Conservation (phyloP, 1,140 invertebrate genomes). For the Tetragnatha versicolor region DNA sequence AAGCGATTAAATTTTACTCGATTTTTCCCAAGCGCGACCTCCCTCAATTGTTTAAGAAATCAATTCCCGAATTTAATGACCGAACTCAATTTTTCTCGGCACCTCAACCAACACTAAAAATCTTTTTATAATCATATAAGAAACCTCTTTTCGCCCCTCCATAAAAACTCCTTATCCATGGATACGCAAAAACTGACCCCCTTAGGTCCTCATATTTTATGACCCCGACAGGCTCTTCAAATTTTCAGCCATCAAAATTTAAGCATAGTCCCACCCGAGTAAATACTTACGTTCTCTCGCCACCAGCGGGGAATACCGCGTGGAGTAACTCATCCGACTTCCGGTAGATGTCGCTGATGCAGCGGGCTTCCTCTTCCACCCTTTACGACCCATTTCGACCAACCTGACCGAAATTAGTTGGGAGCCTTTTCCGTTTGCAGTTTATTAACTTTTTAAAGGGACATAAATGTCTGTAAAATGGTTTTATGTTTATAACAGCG, state of each 20-base stretch:
- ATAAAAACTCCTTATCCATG: constrained; percentile 14
- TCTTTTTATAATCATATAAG: neutral
- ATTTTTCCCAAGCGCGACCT: no score
- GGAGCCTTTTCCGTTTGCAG: constrained; percentile 24
- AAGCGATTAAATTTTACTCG: no score
- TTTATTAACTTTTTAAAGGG: constrained; percentile 49
- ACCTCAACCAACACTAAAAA: no score
- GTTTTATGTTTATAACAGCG: constrained; percentile 41
- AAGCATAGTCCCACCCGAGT: constrained; percentile 8
- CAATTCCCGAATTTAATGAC: no score
- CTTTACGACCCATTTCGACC: constrained; percentile 37
- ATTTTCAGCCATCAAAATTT: constrained; percentile 33
- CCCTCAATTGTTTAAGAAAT: no score
- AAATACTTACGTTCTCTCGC: neutral
- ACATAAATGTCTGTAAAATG: constrained; percentile 40
- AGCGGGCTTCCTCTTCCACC: constrained; percentile 1
- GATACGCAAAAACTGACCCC: neutral
- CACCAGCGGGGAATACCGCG: neutral
- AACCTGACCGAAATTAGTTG: constrained; percentile 34
- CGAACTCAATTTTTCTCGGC: no score
- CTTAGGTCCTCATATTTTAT: constrained; percentile 24
- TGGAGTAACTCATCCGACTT: constrained; percentile 28
- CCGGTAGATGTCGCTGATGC: constrained; percentile 25
- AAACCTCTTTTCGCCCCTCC: constrained; percentile 1
- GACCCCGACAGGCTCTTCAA: neutral